Evolutionary conservation across 2,888 invertebrate species (phyloP), one percentile per base, ranked within the genome.

Genomic region (Minunthozetes semirufus): DNA sequence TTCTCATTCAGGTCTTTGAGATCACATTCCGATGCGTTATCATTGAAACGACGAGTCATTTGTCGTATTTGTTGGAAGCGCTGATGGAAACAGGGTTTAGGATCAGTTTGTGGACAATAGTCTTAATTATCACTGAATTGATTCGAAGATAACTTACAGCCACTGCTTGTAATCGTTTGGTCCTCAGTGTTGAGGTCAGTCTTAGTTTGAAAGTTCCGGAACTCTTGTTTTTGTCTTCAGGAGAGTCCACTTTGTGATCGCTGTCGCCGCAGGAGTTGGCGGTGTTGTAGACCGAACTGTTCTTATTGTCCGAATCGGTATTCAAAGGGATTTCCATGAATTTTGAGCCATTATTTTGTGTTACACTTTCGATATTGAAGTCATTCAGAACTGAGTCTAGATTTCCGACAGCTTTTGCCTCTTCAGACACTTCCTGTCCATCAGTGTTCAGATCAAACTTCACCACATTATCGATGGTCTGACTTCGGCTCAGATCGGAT

Each of bases 151-250:
- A 3, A 72, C 48, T 27, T 22, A 72, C 72, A 2, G 74, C 50
- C 25, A 74, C 66, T 11, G 74, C 74, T 33, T 66, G 68, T 66
- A 63, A 9, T 22, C 74, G 33, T 19, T 74, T 74, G 25, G 19
- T 74, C 66, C 74, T 38, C 2, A 74, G 42, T 19, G 38, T 74
- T 3, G 42, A 22, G 63, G 50, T 19, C 29, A 74, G 22, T 19
- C 74, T 8, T 19, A 66, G 29, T 50, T 66, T 63, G 15, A 74
- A 53, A 8, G 19, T 22, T 13, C 68, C 42, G n/a, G 27, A 17
- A 19, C 1, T 25, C 6, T 50, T 50, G 25, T 22, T 22, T 4
- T 13, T 27, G 22, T 11, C 56, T 5, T 22, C 56, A 56, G 11
- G 11, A 17, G 19, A 1, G 22, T 17, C 56, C 56, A 13, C 56